phyloP scores from a whole-genome alignment of 2,797 vertebrate genomes.

The Eulemur albifrons region DNA sequence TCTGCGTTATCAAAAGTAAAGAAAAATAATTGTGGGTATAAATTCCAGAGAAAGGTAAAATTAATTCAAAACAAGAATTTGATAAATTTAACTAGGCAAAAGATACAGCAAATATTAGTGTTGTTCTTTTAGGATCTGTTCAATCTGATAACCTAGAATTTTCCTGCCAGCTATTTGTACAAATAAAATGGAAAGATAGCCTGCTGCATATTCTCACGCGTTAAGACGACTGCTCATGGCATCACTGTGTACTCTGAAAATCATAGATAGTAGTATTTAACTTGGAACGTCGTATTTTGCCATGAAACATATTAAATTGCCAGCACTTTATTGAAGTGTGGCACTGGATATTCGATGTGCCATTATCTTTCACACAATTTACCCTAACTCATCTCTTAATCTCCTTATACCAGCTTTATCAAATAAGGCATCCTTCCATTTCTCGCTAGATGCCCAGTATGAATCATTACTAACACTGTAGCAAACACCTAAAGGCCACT shows the following conservation, averaged over 20 bases:
- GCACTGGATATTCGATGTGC: background rate
- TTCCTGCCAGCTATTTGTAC: background rate
- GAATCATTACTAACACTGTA: conserved; percentile 74
- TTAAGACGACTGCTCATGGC: background rate
- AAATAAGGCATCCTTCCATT: conserved; percentile 42
- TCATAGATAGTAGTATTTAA: background rate
- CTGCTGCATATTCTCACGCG: background rate
- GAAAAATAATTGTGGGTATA: background rate
- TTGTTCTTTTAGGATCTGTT: background rate
- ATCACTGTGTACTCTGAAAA: background rate
- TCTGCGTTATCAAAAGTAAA: background rate
- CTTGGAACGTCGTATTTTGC: background rate
- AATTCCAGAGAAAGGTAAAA: conserved; percentile 16
- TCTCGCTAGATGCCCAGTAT: conserved; percentile 47
- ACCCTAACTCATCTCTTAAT: background rate
- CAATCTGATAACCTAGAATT: background rate
- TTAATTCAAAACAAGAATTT: conserved; percentile 1
- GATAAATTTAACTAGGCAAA: background rate
- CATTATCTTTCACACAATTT: conserved; percentile 37
- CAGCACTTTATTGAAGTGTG: background rate
- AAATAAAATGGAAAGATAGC: background rate
- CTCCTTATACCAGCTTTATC: background rate
- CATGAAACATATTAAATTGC: background rate
- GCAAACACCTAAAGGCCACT: conserved; percentile 75
- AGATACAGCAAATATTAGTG: background rate